A percentile compares a stretch with the other conserved stretches of the same genome.
These are phyloP conservation scores for Burhinus bistriatus DNA, from an alignment of 2,113 vertebrate species.

Conservation along the genomic window DNA sequence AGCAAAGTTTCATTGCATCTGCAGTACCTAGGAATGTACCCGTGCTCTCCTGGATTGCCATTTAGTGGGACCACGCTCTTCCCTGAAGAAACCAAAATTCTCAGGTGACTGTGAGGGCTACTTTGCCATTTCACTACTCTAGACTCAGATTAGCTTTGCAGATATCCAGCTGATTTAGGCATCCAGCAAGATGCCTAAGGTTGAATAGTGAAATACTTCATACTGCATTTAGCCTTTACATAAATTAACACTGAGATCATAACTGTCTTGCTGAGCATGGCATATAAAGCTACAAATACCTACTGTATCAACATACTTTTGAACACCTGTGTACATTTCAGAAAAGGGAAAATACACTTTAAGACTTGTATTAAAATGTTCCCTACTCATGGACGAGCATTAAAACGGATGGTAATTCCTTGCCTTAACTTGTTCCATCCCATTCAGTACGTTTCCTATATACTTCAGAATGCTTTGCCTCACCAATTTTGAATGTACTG, in stretches of 20 bases:
- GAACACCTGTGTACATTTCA: background rate
- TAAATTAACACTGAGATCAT: background rate
- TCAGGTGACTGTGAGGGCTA: background rate
- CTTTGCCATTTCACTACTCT: background rate
- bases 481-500: background rate
- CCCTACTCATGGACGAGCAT: background rate
- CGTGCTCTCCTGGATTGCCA: background rate
- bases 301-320: background rate
- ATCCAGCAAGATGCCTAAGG: background rate
- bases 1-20: background rate
- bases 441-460: background rate
- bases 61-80: background rate
- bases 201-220: background rate
- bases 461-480: background rate
- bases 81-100: too few species aligned
- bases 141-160: background rate
- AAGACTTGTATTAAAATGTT: background rate
- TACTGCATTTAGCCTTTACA: background rate
- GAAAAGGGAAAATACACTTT: background rate
- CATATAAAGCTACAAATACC: background rate
- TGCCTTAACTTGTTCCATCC: background rate
- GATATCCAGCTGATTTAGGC: too few species aligned
- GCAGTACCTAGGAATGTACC: background rate
- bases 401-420: background rate
- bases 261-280: background rate